Evolutionary conservation across 2,888 invertebrate genomes (phyloP).

Genomic region (Zaprionus bogoriensis): DNA sequence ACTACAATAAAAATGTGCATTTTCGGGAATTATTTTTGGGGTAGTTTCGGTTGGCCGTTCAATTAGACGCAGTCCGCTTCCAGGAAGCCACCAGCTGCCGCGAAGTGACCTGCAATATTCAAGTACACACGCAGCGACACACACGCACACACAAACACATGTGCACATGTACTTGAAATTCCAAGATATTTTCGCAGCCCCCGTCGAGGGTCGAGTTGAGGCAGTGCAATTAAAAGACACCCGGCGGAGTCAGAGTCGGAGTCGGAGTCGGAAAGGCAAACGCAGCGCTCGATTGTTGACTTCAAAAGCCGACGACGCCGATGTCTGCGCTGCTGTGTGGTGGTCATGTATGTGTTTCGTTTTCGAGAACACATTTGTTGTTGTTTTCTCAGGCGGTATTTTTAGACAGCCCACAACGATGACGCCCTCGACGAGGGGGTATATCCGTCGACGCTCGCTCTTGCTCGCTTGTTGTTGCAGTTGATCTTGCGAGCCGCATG

Average conservation of each 20-base stretch:
- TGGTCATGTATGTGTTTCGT: constrained; percentile 29
- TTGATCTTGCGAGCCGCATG: neutral
- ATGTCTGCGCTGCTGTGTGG: constrained; percentile 21
- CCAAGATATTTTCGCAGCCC: constrained; percentile 73
- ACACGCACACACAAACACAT: constrained; percentile 8
- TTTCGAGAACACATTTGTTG: constrained; percentile 49
- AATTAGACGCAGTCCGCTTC: constrained; percentile 36
- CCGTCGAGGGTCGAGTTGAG: constrained; percentile 65
- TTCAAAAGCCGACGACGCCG: constrained; percentile 46
- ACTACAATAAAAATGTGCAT: constrained; percentile 38
- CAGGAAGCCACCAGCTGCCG: constrained; percentile 60
- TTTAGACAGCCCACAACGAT: constrained; percentile 50
- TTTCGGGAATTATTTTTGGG: constrained; percentile 30
- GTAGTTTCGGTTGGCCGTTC: constrained; percentile 26
- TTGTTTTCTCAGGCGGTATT: constrained; percentile 47
- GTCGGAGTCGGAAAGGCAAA: constrained; percentile 12
- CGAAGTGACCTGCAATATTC: constrained; percentile 55
- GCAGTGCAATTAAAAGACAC: constrained; percentile 70
- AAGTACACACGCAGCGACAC: constrained; percentile 42
- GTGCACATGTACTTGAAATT: constrained; percentile 67
- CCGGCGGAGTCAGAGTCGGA: constrained; percentile 28
- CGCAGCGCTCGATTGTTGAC: constrained; percentile 35
- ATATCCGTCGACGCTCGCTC: constrained; percentile 8
- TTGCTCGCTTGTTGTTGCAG: constrained; percentile 4
- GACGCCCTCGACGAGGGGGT: constrained; percentile 32